Conservation (phyloP, 2,113 vertebrate species). For the Nettapus auritus region DNA sequence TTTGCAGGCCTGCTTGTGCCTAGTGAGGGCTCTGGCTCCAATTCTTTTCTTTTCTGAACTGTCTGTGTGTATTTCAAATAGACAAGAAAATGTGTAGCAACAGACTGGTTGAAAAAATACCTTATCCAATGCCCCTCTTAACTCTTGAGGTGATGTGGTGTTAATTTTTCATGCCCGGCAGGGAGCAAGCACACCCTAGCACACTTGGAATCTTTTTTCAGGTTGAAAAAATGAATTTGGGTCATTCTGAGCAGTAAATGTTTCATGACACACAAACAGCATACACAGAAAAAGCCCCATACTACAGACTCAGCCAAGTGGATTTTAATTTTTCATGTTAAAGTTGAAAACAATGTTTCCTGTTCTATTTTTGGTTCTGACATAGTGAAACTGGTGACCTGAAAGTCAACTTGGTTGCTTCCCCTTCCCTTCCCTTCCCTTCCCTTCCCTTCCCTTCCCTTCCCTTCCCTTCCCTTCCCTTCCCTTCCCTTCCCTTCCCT, state of each 20-base stretch:
- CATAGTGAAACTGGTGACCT: not conserved
- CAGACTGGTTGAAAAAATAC: not conserved
- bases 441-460: not conserved
- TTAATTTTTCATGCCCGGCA: not conserved
- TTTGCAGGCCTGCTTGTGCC: not conserved
- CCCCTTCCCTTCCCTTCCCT: not conserved
- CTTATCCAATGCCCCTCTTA: not conserved
- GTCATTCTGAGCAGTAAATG: not conserved
- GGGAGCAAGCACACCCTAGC: not conserved
- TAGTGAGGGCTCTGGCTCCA: not conserved
- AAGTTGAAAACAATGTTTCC: not conserved
- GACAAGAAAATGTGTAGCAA: not conserved
- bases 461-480: not conserved
- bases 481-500: not conserved
- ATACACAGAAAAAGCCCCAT: not conserved
- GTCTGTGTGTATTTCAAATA: not conserved
- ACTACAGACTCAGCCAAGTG: not conserved
- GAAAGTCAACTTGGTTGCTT: not conserved
- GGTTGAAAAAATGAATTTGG: not conserved
- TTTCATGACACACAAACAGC: constrained; percentile 3
- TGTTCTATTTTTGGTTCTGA: constrained; percentile 18
- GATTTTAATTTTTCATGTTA: constrained; percentile 36
- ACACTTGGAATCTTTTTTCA: not conserved
- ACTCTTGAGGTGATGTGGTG: not conserved
- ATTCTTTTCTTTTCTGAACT: not conserved